Base-by-base conservation (phyloP, 2,888 invertebrate species). In the Alitta virens region DNA sequence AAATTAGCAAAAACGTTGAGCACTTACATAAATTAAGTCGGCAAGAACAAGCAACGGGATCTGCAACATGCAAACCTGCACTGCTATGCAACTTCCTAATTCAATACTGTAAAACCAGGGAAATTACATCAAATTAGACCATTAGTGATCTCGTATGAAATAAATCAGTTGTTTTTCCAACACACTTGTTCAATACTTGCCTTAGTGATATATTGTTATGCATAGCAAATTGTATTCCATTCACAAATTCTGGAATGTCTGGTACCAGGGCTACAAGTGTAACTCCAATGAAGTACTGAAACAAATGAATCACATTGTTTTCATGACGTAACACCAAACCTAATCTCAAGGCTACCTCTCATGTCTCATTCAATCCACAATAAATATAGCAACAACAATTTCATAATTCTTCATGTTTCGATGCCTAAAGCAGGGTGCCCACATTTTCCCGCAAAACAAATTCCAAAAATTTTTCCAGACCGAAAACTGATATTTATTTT, bases 41-140 rank as follows among this genome's bases (percentile, higher is more conserved):
- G 75, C 65, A 12, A 78, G 67, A 3, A 79, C 71, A 21, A 78
- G 63, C 0, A 76, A 24, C 2, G 78, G 78, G 42, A 79, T 72
- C 57, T 79, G 78, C n/a, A 78, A 70, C 57, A 78, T 68, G 64
- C 78, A 78, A 9, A 78, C 78, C 66, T 79, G 79, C 26, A 78
- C 74, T 5, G 78, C 76, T 40, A 75, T 76, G 43, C 72, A 76
- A 24, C 74, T 76, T 25, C 76, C 78, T 33, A 79, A 76, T 67
- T 79, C 79, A 56, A 79, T 76, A 26, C 78, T 78, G 71, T 27
- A 71, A 69, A 40, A n/a, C n/a, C n/a, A n/a, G n/a, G n/a, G 33
- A 33, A 33, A 33, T 33, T 12, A 33, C 33, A 7, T 33, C 33
- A 33, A 33, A 33, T 7, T 33, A 5, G 12, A 33, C 33, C 12